Conservation (phyloP, 2,113 vertebrate genomes). For the Pipa parva region DNA sequence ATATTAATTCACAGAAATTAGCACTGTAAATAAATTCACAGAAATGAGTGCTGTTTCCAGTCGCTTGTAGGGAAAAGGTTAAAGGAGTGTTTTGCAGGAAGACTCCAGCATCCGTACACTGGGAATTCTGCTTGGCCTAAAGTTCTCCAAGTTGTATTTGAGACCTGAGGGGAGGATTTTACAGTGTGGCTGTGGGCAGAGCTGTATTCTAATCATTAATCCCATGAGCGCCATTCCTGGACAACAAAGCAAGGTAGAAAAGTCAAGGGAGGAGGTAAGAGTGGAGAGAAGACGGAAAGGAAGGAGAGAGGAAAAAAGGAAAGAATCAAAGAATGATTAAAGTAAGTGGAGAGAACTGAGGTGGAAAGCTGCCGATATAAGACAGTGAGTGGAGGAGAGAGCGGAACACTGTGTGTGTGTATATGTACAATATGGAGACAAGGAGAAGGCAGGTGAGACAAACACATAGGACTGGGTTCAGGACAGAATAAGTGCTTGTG, state of each 20-base stretch:
- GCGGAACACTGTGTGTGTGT: not conserved
- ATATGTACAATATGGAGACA: not conserved
- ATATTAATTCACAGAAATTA: no score
- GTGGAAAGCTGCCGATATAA: not conserved
- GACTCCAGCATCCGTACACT: slow-evolving; percentile 3
- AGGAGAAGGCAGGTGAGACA: not conserved
- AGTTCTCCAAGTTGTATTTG: slow-evolving; percentile 6
- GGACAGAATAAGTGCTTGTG: not conserved
- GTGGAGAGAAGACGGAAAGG: not conserved
- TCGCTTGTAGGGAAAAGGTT: not conserved
- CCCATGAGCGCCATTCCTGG: slow-evolving; percentile 36
- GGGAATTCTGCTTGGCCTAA: slow-evolving; percentile 12
- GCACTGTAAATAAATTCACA: no score
- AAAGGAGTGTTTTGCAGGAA: slow-evolving; percentile 1
- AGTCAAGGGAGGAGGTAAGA: not conserved
- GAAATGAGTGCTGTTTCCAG: no score
- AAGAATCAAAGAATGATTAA: not conserved
- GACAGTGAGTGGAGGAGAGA: no score
- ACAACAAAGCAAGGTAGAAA: slow-evolving; percentile 35
- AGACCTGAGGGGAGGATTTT: slow-evolving; percentile 29
- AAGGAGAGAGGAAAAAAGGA: not conserved
- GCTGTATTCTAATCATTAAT: slow-evolving; percentile 40
- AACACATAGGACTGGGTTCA: not conserved
- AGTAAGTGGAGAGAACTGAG: not conserved
- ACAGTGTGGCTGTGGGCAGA: slow-evolving; percentile 32